Percentiles rank a stretch among this genome's conserved stretches.
phyloP scores from a whole-genome alignment of 2,888 invertebrate species.

The Drosophila acutilabella region DNA sequence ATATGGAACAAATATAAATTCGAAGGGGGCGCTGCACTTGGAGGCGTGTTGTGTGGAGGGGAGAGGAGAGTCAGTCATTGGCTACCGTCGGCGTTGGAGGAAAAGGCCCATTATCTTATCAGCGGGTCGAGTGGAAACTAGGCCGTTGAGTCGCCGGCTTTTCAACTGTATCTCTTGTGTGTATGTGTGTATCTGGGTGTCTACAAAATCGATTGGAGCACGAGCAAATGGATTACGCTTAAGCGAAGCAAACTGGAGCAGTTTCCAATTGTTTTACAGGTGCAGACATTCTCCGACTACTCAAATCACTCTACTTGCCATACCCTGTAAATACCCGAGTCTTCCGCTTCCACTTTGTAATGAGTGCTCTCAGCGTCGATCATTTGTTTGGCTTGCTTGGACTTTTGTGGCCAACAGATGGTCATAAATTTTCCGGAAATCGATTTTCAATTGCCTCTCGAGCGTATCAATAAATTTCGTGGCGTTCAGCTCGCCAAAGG shows the following conservation, averaged over 20 bases:
- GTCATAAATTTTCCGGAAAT: slow-evolving; percentile 47
- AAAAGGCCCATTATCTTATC: slow-evolving; percentile 78
- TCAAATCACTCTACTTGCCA: not conserved
- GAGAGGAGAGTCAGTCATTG: slow-evolving; percentile 58
- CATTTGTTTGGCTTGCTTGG: slow-evolving; percentile 1
- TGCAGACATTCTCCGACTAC: slow-evolving; percentile 1
- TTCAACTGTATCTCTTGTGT: slow-evolving; percentile 18
- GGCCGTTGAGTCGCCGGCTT: slow-evolving; percentile 53
- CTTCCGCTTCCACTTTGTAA: too few species aligned
- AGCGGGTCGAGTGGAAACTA: slow-evolving; percentile 66
- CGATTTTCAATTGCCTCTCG: slow-evolving; percentile 52
- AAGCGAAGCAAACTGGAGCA: slow-evolving; percentile 33
- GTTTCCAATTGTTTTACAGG: slow-evolving; percentile 34
- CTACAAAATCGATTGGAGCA: slow-evolving; percentile 70
- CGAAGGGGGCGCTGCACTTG: not conserved
- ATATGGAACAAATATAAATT: slow-evolving; percentile 11
- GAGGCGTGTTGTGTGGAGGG: not conserved
- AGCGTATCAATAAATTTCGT: slow-evolving; percentile 29
- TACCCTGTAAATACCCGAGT: not conserved
- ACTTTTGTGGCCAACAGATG: slow-evolving; percentile 36
- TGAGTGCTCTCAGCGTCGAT: not conserved
- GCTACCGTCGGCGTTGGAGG: slow-evolving; percentile 58
- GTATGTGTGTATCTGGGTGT: slow-evolving; percentile 22
- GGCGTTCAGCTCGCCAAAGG: slow-evolving; percentile 2
- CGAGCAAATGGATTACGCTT: slow-evolving; percentile 56